Percentiles rank a stretch among this genome's conserved stretches.
phyloP scores from a whole-genome alignment of 2,113 vertebrate species.

The Rana temporaria region DNA sequence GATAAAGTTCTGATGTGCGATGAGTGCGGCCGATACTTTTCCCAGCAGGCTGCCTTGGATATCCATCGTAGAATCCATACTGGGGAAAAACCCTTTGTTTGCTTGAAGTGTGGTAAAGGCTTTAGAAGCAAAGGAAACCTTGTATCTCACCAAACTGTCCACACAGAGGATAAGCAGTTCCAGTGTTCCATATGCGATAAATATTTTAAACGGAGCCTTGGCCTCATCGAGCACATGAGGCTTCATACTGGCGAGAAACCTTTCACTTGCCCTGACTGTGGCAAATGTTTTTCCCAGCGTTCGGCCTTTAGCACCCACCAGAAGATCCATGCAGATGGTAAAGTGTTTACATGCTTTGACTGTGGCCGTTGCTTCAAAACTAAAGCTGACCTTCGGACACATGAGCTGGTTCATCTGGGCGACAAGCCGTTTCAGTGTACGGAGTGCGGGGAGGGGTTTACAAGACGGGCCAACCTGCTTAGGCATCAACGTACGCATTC shows the following conservation, averaged over 20 bases:
- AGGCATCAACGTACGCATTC: conserved; percentile 66
- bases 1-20: conserved; percentile 12
- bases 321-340: conserved; percentile 66
- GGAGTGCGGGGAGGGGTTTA: conserved; percentile 63
- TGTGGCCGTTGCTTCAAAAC: conserved; percentile 67
- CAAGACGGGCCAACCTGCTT: conserved; percentile 63
- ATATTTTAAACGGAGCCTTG: too few species aligned
- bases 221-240: conserved; percentile 59
- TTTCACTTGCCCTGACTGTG: conserved; percentile 64
- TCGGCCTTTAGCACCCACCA: conserved; percentile 67
- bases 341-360: conserved; percentile 63
- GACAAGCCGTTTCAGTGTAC: conserved; percentile 66
- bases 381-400: conserved; percentile 63
- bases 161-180: too few species aligned
- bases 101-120: neutral
- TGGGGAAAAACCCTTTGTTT: neutral
- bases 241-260: conserved; percentile 66
- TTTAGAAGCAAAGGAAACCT: conserved; percentile 15
- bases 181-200: too few species aligned
- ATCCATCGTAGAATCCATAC: conserved; percentile 29
- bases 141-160: too few species aligned
- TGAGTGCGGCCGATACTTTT: neutral
- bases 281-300: conserved; percentile 66
- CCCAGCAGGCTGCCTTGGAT: neutral
- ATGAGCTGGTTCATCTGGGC: conserved; percentile 66